phyloP scores from a whole-genome alignment of 2,113 vertebrate genomes.

The Tringa solitaria region DNA sequence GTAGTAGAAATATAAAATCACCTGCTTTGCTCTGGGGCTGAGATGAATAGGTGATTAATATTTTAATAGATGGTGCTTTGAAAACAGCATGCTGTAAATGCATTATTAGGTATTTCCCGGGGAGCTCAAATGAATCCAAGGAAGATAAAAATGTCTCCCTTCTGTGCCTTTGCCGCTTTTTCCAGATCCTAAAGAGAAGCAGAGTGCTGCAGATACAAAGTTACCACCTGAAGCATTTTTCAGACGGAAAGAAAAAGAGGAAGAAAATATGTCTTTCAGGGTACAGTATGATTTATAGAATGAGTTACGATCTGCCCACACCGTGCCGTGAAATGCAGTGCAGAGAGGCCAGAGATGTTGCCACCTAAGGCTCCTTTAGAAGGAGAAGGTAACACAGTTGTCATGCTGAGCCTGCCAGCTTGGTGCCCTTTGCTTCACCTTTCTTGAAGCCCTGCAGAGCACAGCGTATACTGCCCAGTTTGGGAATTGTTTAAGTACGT shows the following conservation, averaged over 20 bases:
- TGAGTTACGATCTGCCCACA: background rate
- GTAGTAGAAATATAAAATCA: background rate
- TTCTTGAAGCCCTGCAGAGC: background rate
- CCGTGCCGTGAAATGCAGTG: background rate
- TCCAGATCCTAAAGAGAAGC: background rate
- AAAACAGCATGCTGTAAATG: constrained; percentile 6
- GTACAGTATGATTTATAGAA: background rate
- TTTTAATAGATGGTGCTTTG: constrained; percentile 5
- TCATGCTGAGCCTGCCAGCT: background rate
- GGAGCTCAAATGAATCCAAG: background rate
- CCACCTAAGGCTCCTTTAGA: background rate
- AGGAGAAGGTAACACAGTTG: background rate
- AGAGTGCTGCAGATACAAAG: background rate
- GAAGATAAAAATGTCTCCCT: background rate
- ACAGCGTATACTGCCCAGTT: background rate
- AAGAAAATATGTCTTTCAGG: background rate
- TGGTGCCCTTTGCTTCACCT: background rate
- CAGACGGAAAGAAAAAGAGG: background rate
- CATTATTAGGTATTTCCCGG: background rate
- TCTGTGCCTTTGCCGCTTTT: background rate
- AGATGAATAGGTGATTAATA: background rate
- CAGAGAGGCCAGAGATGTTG: background rate
- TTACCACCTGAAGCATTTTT: background rate
- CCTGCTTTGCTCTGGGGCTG: background rate
- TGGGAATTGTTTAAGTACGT: background rate